Evolutionary conservation across 1,140 invertebrate genomes (phyloP).

Genomic region (Myzus persicae): DNA sequence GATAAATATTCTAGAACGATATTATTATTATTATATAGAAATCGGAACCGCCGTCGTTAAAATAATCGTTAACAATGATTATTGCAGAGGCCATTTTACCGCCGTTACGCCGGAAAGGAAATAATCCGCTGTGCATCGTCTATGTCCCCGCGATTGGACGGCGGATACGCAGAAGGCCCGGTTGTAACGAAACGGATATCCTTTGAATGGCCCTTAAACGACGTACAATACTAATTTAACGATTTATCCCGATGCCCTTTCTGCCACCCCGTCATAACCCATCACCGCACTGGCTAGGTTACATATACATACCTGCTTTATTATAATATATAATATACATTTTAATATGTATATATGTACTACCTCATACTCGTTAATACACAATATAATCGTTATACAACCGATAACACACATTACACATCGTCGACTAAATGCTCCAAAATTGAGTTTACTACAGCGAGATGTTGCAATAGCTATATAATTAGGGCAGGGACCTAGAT

Average conservation of each 20-base stretch:
- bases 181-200: conserved; percentile 46
- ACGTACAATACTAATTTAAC: conserved; percentile 22
- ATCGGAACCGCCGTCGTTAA: conserved; percentile 14
- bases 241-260: conserved; percentile 32
- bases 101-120: conserved; percentile 42
- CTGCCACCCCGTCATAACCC: neutral
- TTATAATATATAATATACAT: neutral
- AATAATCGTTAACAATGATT: conserved; percentile 27
- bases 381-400: neutral
- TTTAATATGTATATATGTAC: neutral
- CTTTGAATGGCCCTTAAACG: conserved; percentile 33
- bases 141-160: neutral
- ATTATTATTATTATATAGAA: neutral
- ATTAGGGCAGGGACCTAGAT: neutral
- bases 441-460: neutral
- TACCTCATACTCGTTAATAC: neutral
- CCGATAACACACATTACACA: neutral
- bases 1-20: neutral
- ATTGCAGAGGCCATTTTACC: neutral
- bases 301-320: too few relatives aligned
- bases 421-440: neutral
- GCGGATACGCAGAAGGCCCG: conserved; percentile 12
- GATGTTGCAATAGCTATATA: neutral
- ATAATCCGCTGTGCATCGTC: conserved; percentile 34
- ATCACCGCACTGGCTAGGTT: neutral